These are phyloP conservation scores for Dorcus hopei DNA, from an alignment of 2,888 invertebrate species.

Conservation along the genomic window DNA sequence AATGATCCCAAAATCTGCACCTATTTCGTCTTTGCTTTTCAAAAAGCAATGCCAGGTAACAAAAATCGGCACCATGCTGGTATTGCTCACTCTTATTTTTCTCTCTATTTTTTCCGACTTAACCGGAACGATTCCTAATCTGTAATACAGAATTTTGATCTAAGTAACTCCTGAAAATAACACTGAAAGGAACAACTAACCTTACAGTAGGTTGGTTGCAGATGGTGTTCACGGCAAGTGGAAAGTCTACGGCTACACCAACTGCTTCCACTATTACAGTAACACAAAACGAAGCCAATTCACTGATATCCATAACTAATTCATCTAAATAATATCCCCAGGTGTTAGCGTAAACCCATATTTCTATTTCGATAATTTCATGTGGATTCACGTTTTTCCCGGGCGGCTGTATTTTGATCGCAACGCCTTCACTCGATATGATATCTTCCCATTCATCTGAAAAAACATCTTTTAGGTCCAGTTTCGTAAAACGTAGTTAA, in stretches of 20 bases:
- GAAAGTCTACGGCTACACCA: constrained; percentile 45
- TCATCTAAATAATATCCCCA: constrained; percentile 51
- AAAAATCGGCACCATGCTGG: constrained; percentile 33
- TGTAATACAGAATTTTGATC: constrained; percentile 17
- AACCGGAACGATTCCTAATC: constrained; percentile 32
- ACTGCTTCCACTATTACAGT: constrained; percentile 43
- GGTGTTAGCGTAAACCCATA: constrained; percentile 49
- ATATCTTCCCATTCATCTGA: constrained; percentile 36
- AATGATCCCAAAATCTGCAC: constrained; percentile 30
- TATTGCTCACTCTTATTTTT: constrained; percentile 36
- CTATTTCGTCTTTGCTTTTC: constrained; percentile 10
- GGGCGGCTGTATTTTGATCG: constrained; percentile 36
- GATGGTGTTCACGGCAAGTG: constrained; percentile 38
- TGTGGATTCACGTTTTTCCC: constrained; percentile 31
- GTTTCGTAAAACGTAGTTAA: too few relatives aligned
- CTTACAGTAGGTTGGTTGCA: constrained; percentile 36
- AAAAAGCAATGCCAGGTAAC: constrained; percentile 40
- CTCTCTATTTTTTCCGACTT: constrained; percentile 23
- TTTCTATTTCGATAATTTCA: constrained; percentile 35
- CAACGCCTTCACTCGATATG: constrained; percentile 38
- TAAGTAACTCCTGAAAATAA: not conserved
- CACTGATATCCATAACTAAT: constrained; percentile 43
- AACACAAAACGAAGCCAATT: constrained; percentile 42
- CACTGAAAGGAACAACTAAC: constrained; percentile 21
- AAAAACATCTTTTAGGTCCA: not conserved